Conservation (phyloP, 2,888 invertebrate species). For the Netelia virgata region DNA sequence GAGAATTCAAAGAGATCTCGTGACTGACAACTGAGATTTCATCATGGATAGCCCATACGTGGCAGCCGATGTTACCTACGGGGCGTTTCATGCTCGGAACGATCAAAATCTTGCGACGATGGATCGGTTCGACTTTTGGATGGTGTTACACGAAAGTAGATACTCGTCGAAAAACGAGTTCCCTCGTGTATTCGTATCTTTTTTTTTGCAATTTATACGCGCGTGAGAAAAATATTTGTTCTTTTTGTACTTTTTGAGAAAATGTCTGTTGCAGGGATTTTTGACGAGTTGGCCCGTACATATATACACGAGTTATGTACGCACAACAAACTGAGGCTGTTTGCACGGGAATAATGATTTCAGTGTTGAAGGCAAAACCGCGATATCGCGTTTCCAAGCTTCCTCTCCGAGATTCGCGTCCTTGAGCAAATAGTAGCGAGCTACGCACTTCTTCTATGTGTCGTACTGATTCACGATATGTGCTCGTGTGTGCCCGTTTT, state of each 20-base stretch:
- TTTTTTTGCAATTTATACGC: too few species aligned
- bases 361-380: conserved; percentile 66
- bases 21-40: conserved; percentile 40
- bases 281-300: not conserved
- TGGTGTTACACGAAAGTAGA: not conserved
- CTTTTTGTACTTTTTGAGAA: too few species aligned
- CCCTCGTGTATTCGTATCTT: too few species aligned
- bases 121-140: too few species aligned
- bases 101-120: not conserved
- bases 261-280: too few species aligned
- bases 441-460: conserved; percentile 40
- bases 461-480: conserved; percentile 12
- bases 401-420: conserved; percentile 62
- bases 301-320: not conserved
- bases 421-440: conserved; percentile 60
- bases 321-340: conserved; percentile 8
- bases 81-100: not conserved
- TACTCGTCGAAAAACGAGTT: not conserved
- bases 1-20: conserved; percentile 23
- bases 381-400: conserved; percentile 69
- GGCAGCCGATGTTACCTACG: conserved; percentile 40
- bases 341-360: conserved; percentile 61
- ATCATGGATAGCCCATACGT: conserved; percentile 34
- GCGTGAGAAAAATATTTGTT: too few species aligned
- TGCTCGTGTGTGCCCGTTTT: not conserved